phyloP scores from a whole-genome alignment of 2,113 vertebrate genomes.

The Neomonachus schauinslandi region DNA sequence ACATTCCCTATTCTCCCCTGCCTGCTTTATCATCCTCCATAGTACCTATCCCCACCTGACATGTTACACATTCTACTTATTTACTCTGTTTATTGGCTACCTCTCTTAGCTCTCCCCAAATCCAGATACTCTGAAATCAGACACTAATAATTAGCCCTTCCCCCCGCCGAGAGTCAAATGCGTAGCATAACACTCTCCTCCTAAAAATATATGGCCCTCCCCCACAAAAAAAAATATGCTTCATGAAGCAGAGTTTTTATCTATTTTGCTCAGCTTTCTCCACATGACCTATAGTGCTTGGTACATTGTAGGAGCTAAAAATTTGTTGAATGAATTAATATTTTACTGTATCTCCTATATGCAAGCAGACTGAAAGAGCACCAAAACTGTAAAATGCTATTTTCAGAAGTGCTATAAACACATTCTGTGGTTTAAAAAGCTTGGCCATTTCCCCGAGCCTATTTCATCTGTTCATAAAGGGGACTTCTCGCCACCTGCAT shows the following conservation, averaged over 20 bases:
- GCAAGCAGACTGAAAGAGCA: not conserved
- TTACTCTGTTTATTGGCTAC: too few relatives aligned
- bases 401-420: not conserved
- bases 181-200: not conserved
- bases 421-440: not conserved
- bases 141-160: not conserved
- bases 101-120: not conserved
- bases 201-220: not conserved
- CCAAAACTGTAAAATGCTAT: not conserved
- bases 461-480: not conserved
- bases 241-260: not conserved
- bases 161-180: not conserved
- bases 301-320: not conserved
- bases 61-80: not conserved
- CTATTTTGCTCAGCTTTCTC: not conserved
- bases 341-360: not conserved
- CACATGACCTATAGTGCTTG: not conserved
- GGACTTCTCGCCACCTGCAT: not conserved
- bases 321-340: not conserved
- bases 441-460: not conserved
- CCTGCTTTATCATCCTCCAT: too few relatives aligned
- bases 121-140: not conserved
- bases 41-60: fast-evolving
- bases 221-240: not conserved
- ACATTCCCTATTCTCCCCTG: not conserved